These are phyloP conservation scores for Chaetura pelagica DNA, from an alignment of 2,113 vertebrate species.

Conservation along the genomic window DNA sequence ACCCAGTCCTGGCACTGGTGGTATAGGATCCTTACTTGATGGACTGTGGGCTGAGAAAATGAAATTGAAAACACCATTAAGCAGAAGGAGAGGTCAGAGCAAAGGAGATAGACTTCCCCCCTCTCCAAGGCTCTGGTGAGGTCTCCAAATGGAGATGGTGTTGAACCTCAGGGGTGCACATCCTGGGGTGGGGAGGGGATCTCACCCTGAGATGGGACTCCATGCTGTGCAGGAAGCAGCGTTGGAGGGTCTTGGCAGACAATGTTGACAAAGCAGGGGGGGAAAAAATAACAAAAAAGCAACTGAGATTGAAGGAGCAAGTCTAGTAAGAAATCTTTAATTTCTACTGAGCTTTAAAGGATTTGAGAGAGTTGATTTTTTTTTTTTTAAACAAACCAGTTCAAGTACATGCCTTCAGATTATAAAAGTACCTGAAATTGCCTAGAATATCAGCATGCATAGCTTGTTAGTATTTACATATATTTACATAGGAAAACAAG, in stretches of 20 bases:
- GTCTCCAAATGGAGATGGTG: neutral
- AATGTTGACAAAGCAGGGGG: neutral
- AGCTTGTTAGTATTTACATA: constrained; percentile 94
- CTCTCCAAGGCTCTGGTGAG: neutral
- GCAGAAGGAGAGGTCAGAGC: neutral
- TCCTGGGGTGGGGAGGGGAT: fast-evolving
- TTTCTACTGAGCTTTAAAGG: constrained; percentile 80
- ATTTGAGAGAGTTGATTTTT: constrained; percentile 73
- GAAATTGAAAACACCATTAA: neutral
- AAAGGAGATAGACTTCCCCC: neutral
- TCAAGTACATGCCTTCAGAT: constrained; percentile 92
- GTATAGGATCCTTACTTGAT: neutral
- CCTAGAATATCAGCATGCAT: constrained; percentile 96
- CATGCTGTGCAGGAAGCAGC: fast-evolving
- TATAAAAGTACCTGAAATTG: constrained; percentile 99
- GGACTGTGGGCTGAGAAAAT: neutral
- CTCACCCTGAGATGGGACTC: fast-evolving
- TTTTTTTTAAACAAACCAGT: constrained; percentile 80
- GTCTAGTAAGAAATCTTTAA: constrained; percentile 85
- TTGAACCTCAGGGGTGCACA: neutral
- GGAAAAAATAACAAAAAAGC: constrained; percentile 14
- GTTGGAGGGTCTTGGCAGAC: neutral
- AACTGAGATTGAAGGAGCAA: constrained; percentile 39
- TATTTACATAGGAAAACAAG: constrained; percentile 91
- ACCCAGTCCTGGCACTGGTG: neutral